Percentiles rank a stretch among this genome's conserved stretches.
These are phyloP conservation scores for Cepphus grylle DNA, from an alignment of 2,113 vertebrate species.

Conservation along the genomic window DNA sequence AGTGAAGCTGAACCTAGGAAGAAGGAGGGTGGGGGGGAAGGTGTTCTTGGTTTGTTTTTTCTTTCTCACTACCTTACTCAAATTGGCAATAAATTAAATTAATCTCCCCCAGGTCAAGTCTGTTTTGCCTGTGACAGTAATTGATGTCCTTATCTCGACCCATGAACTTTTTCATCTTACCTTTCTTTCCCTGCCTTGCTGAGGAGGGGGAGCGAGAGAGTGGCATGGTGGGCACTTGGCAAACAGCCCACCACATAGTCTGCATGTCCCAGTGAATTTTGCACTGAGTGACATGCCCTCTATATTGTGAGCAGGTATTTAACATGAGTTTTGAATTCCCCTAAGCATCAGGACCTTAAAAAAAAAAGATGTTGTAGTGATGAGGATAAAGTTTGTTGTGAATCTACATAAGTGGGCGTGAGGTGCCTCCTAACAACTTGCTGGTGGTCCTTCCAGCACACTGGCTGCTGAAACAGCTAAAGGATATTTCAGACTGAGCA, in stretches of 20 bases:
- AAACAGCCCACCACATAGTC: neutral
- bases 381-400: neutral
- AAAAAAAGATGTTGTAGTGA: neutral
- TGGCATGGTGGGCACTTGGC: neutral
- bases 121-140: neutral
- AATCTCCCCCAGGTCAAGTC: neutral
- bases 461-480: neutral
- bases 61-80: neutral
- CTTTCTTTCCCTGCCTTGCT: neutral
- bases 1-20: neutral
- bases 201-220: neutral
- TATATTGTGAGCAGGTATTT: neutral
- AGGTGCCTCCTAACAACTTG: neutral
- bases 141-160: neutral
- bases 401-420: neutral
- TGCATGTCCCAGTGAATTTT: neutral
- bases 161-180: neutral
- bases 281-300: neutral
- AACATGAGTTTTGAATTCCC: neutral
- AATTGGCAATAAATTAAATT: neutral
- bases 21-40: fast-evolving
- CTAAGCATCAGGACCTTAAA: neutral
- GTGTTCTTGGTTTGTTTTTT: neutral
- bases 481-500: neutral
- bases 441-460: neutral